A percentile compares a stretch with the other conserved stretches of the same genome.
Evolutionary conservation across 2,888 invertebrate genomes (phyloP).

Genomic region (Pammene aurita): DNA sequence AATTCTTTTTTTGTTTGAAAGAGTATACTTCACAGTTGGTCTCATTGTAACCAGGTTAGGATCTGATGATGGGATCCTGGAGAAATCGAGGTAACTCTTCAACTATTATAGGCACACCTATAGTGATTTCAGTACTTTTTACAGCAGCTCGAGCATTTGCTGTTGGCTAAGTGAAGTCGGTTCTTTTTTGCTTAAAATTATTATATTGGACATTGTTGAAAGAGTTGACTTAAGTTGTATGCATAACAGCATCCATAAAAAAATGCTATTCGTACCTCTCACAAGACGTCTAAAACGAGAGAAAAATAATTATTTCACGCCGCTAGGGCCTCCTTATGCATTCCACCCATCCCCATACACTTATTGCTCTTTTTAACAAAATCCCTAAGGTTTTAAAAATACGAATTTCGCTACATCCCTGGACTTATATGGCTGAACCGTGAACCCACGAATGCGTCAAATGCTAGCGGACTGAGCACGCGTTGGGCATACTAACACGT

Average conservation of each 20-base stretch:
- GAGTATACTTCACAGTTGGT: too few species aligned
- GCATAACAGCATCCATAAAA: neutral
- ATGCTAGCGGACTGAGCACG: constrained; percentile 48
- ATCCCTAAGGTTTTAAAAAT: constrained; percentile 38
- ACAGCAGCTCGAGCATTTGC: too few species aligned
- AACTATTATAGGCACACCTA: too few species aligned
- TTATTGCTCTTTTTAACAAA: constrained; percentile 40
- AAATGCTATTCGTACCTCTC: neutral
- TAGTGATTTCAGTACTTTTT: too few species aligned
- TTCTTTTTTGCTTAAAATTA: too few species aligned
- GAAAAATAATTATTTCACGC: constrained; percentile 20
- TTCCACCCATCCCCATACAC: constrained; percentile 14
- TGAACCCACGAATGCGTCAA: constrained; percentile 49
- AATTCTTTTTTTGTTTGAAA: too few species aligned
- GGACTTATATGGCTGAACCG: constrained; percentile 38
- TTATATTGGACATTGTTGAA: too few species aligned
- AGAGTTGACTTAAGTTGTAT: too few species aligned
- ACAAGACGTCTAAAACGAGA: constrained; percentile 9
- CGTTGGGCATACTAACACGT: constrained; percentile 53
- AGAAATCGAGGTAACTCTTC: too few species aligned
- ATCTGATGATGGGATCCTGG: too few species aligned
- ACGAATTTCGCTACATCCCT: constrained; percentile 29
- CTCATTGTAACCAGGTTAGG: too few species aligned
- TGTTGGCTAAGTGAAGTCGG: too few species aligned
- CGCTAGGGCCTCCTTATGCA: constrained; percentile 20